phyloP scores from a whole-genome alignment of 2,113 vertebrate species.

The Microtus ochrogaster region DNA sequence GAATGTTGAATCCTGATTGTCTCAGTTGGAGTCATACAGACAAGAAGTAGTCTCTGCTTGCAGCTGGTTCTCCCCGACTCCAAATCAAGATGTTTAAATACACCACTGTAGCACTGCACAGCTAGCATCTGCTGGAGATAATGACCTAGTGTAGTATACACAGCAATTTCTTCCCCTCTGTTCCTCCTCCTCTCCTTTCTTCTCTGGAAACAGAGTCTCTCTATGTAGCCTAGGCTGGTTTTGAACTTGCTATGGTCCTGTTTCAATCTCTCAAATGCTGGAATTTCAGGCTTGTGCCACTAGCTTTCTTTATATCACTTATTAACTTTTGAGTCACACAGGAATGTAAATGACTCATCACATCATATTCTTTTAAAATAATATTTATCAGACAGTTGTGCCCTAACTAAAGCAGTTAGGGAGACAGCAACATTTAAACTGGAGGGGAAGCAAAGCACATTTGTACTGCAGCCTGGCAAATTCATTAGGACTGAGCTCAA shows the following conservation, averaged over 20 bases:
- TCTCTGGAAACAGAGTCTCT: neutral
- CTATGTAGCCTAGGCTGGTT: neutral
- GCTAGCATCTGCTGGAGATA: neutral
- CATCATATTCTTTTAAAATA: neutral
- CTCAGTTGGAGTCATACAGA: neutral
- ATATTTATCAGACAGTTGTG: neutral
- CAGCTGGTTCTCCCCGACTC: neutral
- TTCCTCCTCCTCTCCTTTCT: neutral
- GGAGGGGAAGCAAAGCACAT: neutral
- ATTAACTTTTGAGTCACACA: neutral
- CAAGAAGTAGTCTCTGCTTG: neutral
- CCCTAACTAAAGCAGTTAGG: neutral
- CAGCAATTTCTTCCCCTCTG: neutral
- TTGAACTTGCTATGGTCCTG: neutral
- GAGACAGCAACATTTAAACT: neutral
- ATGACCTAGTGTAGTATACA: neutral
- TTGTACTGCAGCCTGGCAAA: constrained; percentile 18
- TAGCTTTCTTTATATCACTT: neutral
- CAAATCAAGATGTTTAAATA: constrained; percentile 19
- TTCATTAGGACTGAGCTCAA: neutral
- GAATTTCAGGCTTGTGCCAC: neutral
- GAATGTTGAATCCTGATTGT: neutral
- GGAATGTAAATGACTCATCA: neutral
- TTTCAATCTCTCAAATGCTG: neutral
- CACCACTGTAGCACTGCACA: neutral